Base-by-base conservation (phyloP, 2,888 invertebrate species). In the Tachina lurida region DNA sequence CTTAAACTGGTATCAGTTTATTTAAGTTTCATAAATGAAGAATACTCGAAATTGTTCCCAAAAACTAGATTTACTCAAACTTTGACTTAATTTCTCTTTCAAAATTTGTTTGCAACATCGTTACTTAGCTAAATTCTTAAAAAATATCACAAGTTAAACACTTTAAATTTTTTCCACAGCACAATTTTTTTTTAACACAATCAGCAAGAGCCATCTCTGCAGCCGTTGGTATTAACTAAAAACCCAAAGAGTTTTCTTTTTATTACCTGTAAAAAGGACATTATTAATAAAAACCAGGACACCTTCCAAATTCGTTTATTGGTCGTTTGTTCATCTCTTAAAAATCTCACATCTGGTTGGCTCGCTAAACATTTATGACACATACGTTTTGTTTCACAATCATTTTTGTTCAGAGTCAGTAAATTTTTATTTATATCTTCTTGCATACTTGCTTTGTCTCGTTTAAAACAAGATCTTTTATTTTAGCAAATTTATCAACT, bases 261-360 rank as follows among this genome's bases (percentile, higher is more conserved):
- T 31, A 52, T 12, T 87, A 91, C 91, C 91, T 91, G 91, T 54
- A 90, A 67, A 86, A 89, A 83, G 75, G 89, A 88, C 88, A 90
- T 90, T 82, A 87, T 76, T 60, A 90, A 82, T 62, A 91, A 88
- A 74, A 91, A 91, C 90, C 90, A 91, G 76, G 91, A 91, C 75
- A 91, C 87, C 71, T 88, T 89, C 90, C 91, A 89, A 12, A 82
- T 63, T 2, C 87, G 84, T 82, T 85, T 88, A 5, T 78, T 84
- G 17, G 15, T 19, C 17, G 19, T 45, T 4, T 58, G 15, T 8
- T 12, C 10, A 7, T 76, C 52, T 2, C 2, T 49, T 10, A 62
- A 60, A 12, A 68, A 41, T n/a, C 73, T 71, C 52, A 52, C 52
- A 67, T 70, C 52, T 19, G 67, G 7, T 70, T 70, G 58, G 47